phyloP scores from a whole-genome alignment of 1,140 invertebrate genomes.

The Ylistrum balloti region DNA sequence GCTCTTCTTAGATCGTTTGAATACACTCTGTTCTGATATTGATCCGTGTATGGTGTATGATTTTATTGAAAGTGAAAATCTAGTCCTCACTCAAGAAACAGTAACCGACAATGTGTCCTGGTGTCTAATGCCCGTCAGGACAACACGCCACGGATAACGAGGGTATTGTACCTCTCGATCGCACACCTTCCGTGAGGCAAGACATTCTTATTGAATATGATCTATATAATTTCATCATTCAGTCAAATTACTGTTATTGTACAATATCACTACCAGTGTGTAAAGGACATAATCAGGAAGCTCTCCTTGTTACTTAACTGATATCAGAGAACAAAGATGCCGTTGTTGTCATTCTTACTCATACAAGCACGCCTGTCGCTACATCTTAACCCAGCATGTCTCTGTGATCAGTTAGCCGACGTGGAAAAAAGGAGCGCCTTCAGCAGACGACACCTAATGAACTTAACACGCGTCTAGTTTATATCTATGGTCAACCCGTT shows the following conservation, averaged over 20 bases:
- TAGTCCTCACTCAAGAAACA: background rate
- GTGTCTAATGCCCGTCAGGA: background rate
- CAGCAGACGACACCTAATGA: background rate
- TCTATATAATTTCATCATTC: slow-evolving; percentile 29
- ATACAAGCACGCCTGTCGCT: background rate
- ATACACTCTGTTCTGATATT: no score
- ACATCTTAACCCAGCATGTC: background rate
- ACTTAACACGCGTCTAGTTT: slow-evolving; percentile 31
- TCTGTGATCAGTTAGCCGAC: background rate
- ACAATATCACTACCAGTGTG: background rate
- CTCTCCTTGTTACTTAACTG: background rate
- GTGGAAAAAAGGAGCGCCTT: background rate
- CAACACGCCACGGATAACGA: background rate
- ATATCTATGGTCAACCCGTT: slow-evolving; percentile 18
- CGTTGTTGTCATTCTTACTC: background rate
- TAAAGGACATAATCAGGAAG: background rate
- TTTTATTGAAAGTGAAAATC: no score
- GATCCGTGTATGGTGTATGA: no score
- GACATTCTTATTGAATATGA: slow-evolving; percentile 27
- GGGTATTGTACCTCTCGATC: background rate
- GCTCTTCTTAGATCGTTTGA: no score
- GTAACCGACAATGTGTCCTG: background rate
- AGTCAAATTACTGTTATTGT: slow-evolving; percentile 17
- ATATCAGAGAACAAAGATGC: slow-evolving; percentile 15
- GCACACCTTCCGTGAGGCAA: background rate